Base-by-base conservation (phyloP, 2,888 invertebrate genomes). In the Drosophila falleni region DNA sequence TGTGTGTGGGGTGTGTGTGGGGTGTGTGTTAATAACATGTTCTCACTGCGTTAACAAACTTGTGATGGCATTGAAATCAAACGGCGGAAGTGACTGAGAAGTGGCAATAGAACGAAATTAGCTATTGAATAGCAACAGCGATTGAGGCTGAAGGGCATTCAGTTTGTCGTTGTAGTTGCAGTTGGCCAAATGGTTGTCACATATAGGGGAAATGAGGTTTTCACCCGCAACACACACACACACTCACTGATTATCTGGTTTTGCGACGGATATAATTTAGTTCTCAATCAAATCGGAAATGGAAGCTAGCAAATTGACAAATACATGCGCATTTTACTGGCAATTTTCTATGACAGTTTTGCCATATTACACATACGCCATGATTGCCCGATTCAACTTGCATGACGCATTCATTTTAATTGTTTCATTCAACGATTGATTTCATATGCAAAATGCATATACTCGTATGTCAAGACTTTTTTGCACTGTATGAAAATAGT, bases 251-350 rank as follows among this genome's bases (percentile, higher is more conserved):
- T 8, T 54, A 16, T 47, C 35, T 19, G n/a, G 35, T 54, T 50
- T 54, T 46, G 15, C 23, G 74, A 62, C 89, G 81, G 78, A 83
- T 83, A 83, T 78, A 77, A 82, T 80, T 83, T 88, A 68, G 74
- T 58, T 74, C 60, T 56, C 78, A 81, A 89, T 84, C 71, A 63
- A 81, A 84, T 81, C 84, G 84, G 89, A 84, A 84, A 89, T 84
- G 33, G 81, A 76, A 78, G 67, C 81, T 76, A 70, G 60, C 65
- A 71, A 70, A 72, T 71, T 72, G 80, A 64, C 71, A 73, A 68
- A 65, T 60, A 44, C 53, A 9, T 16, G 23, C 19, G 39, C 42
- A 29, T 47, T 55, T 73, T 42, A 19, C 44, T 56, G n/a, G 41
- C 37, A 44, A 55, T 41, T 41, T 61, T 42, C 26, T 23, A 16